Base-by-base conservation (phyloP, 2,888 invertebrate genomes). In the Oeneis ivallda region DNA sequence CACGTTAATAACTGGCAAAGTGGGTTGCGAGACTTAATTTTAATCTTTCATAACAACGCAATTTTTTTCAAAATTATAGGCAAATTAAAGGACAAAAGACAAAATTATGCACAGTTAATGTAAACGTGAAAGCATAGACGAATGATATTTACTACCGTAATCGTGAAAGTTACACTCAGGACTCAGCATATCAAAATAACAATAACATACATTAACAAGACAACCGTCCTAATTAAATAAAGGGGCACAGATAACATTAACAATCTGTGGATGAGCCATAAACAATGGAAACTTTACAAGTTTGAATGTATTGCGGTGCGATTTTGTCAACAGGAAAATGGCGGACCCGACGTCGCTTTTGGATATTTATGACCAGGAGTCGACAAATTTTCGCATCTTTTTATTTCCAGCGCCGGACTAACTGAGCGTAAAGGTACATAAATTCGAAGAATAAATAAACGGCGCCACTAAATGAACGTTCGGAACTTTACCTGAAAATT, bases 241-340 rank as follows among this genome's bases (percentile, higher is more conserved):
- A 52, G 45, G 65, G 43, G 4, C 41, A 37, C 17, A 60, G 32
- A 57, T 60, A 63, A 57, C 39, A 56, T 45, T 81, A 78, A 81
- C 84, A 84, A 83, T 82, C 79, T 79, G 70, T 72, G 72, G 69
- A 72, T 74, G 74, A 76, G 79, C 79, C 71, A 84, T 85, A 87
- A 87, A 87, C 88, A 89, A 89, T 84, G 81, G 72, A 83, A 89
- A 88, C 85, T 89, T 81, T 84, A 86, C 85, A 86, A 89, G 84
- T 89, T 87, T 80, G 81, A 84, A 89, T 87, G 85, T 89, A 86
- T 88, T 86, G 86, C 80, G 85, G 83, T 79, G 82, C 84, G 86
- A 86, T 87, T 89, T 87, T 89, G 90, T 90, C 89, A 89, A 90
- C 90, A 90, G 86, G 87, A 87, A 89, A 90, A 90, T 88, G 89